Evolutionary conservation across 2,888 invertebrate species (phyloP).

Genomic region (Podotricha telesiphe): DNA sequence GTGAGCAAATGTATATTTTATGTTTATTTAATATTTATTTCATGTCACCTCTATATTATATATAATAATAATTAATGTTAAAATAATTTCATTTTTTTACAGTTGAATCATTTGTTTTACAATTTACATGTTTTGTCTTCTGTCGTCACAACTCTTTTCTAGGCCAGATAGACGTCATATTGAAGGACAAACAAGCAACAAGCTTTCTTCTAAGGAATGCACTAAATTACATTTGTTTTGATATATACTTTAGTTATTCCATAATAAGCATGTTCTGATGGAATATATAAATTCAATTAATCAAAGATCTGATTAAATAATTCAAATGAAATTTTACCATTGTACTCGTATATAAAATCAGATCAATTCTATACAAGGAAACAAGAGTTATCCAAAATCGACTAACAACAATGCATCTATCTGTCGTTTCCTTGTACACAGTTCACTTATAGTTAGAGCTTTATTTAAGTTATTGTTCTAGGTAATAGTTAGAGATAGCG

Average conservation of each 20-base stretch:
- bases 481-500: slow-evolving; percentile 71
- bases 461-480: slow-evolving; percentile 53
- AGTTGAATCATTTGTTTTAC: too few species aligned
- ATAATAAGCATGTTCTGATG: neutral
- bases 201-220: neutral
- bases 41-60: too few species aligned
- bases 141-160: neutral
- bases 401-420: slow-evolving; percentile 28
- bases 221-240: neutral
- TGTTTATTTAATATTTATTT: too few species aligned
- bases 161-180: neutral
- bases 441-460: slow-evolving; percentile 31
- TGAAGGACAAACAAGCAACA: neutral
- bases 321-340: too few species aligned
- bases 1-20: too few species aligned
- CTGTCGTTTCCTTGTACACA: slow-evolving; percentile 56
- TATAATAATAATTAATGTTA: too few species aligned
- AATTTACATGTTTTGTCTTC: too few species aligned
- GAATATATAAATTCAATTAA: neutral
- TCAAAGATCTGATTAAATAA: slow-evolving; percentile 12
- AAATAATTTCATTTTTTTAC: too few species aligned
- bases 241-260: neutral
- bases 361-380: slow-evolving; percentile 55
- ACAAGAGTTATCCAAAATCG: slow-evolving; percentile 54
- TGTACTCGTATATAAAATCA: slow-evolving; percentile 52